A percentile compares a stretch with the other conserved stretches of the same genome.
Evolutionary conservation across 37 sponge, comb jelly and placozoan species (phyloP).

Genomic region (Amphimedon queenslandica): DNA sequence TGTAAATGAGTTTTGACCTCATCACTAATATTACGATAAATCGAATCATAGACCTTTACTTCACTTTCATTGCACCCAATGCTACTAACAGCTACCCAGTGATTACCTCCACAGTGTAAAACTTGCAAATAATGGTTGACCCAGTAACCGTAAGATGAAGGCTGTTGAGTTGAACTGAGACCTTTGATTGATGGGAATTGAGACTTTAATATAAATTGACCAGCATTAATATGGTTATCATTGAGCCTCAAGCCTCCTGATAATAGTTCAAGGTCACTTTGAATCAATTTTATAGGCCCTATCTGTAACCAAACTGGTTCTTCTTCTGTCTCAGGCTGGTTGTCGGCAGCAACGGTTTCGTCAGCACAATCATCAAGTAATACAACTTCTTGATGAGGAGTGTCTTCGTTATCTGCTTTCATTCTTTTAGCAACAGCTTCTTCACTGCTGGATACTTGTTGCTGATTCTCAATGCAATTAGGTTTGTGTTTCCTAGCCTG

Average conservation of each 20-base stretch:
- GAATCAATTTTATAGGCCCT: too few relatives aligned
- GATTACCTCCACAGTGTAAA: slow-evolving; percentile 23
- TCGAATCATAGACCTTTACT: slow-evolving; percentile 46
- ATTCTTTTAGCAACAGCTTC: too few relatives aligned
- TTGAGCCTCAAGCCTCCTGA: slow-evolving; percentile 3
- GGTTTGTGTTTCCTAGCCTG: too few relatives aligned
- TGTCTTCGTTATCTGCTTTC: too few relatives aligned
- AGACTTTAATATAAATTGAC: slow-evolving; percentile 15
- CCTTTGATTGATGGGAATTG: slow-evolving; percentile 24
- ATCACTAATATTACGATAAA: slow-evolving; percentile 11
- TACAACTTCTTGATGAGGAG: too few relatives aligned
- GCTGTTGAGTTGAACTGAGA: slow-evolving; percentile 1
- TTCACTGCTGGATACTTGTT: too few relatives aligned
- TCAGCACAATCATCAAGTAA: too few relatives aligned
- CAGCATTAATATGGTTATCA: slow-evolving; percentile 41
- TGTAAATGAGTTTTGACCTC: slow-evolving; percentile 4
- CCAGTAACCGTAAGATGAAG: background rate
- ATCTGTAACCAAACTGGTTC: too few relatives aligned
- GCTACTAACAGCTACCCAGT: slow-evolving; percentile 26
- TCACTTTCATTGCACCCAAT: slow-evolving; percentile 20
- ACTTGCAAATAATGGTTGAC: slow-evolving; percentile 10
- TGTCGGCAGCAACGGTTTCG: too few relatives aligned
- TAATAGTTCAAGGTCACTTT: too few relatives aligned
- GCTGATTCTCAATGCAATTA: too few relatives aligned
- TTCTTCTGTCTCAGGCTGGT: too few relatives aligned